Conservation (phyloP, 2,888 invertebrate species). For the Diaphora mendica region DNA sequence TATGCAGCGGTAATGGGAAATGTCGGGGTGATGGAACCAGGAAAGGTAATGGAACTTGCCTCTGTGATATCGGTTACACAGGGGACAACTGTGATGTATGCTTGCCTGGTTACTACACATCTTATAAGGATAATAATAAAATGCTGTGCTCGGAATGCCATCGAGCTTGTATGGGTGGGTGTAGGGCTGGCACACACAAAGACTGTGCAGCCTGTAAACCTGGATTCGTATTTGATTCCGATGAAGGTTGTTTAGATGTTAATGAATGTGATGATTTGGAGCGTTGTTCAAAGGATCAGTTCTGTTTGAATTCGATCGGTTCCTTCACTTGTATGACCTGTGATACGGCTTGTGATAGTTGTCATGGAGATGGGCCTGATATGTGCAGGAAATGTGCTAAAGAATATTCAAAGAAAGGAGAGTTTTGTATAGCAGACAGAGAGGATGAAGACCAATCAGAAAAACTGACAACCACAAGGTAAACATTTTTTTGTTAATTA, state of each 20-base stretch:
- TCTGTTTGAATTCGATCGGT: constrained; percentile 96
- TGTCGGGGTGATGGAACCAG: constrained; percentile 95
- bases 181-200: constrained; percentile 90
- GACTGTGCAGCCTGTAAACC: constrained; percentile 86
- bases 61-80: constrained; percentile 93
- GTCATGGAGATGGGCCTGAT: constrained; percentile 96
- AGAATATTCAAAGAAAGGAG: constrained; percentile 90
- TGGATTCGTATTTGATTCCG: constrained; percentile 91
- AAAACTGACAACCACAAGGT: constrained; percentile 73
- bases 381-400: constrained; percentile 94
- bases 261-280: constrained; percentile 91
- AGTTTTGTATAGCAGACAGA: constrained; percentile 91
- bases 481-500: constrained; percentile 28
- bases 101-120: constrained; percentile 89
- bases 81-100: constrained; percentile 94
- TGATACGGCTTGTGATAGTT: constrained; percentile 93
- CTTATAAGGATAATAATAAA: constrained; percentile 91
- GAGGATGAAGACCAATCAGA: constrained; percentile 72
- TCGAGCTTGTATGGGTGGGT: constrained; percentile 91
- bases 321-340: constrained; percentile 93
- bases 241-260: constrained; percentile 93
- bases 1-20: constrained; percentile 94
- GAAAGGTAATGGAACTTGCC: constrained; percentile 96
- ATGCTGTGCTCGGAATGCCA: constrained; percentile 93
- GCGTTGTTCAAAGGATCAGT: constrained; percentile 89